Conservation (phyloP, 2,888 invertebrate genomes). For the Leptodirus hochenwartii region DNA sequence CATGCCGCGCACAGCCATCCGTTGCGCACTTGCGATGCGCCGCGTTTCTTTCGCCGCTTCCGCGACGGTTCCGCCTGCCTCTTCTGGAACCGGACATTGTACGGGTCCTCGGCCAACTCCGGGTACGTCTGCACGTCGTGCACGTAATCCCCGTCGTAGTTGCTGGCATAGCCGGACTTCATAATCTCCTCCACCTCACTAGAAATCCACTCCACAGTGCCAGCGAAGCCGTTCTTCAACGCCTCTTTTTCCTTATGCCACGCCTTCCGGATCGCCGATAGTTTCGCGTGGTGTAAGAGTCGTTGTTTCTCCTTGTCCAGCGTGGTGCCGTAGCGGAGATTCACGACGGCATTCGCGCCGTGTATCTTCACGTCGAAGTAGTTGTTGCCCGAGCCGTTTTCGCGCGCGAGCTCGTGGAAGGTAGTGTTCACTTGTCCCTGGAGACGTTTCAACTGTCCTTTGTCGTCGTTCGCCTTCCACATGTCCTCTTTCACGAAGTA, state of each 20-base stretch:
- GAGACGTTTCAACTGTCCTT: conserved; percentile 72
- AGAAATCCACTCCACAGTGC: conserved; percentile 69
- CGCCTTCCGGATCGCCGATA: conserved; percentile 72
- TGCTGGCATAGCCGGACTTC: conserved; percentile 64
- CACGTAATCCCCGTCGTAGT: conserved; percentile 81
- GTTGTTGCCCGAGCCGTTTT: conserved; percentile 51
- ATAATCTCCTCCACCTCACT: conserved; percentile 67
- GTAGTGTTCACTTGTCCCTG: conserved; percentile 84
- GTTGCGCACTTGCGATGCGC: conserved; percentile 20
- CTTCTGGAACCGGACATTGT: conserved; percentile 80
- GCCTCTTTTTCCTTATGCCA: conserved; percentile 87
- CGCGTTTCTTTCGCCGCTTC: conserved; percentile 54
- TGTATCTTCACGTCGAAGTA: conserved; percentile 82
- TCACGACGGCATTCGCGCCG: conserved; percentile 76
- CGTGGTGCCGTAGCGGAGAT: conserved; percentile 86
- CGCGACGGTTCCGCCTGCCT: conserved; percentile 55
- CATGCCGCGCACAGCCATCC: conserved; percentile 29
- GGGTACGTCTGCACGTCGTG: conserved; percentile 82
- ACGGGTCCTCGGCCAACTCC: conserved; percentile 88
- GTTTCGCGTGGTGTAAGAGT: conserved; percentile 76
- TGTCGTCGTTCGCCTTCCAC: conserved; percentile 78
- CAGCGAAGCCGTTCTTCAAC: conserved; percentile 56
- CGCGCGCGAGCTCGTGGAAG: conserved; percentile 63
- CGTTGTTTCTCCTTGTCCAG: conserved; percentile 78
- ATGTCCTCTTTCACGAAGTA: conserved; percentile 85